Base-by-base conservation (phyloP, 2,888 invertebrate species). In the Eupithecia abbreviata region DNA sequence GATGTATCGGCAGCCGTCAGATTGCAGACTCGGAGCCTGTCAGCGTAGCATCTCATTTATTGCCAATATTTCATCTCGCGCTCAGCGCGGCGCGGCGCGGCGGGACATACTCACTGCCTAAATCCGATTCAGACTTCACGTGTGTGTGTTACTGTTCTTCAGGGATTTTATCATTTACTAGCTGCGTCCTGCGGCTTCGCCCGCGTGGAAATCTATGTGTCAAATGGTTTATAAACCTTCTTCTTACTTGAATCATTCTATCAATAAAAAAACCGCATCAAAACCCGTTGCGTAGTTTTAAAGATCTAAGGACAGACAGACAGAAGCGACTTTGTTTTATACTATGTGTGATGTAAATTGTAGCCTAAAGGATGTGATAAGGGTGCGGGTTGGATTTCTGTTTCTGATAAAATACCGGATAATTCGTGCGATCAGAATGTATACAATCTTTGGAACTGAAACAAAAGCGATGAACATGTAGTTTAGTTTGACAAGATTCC, bases 11-110 rank as follows among this genome's bases (percentile, higher is more conserved):
- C 30, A 71, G n/a, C 73, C 74, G 78, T 78, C 78, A 76, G 72
- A 74, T 76, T 71, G 72, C 55, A 18, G 47, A 30, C 30, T 30
- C 30, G 30, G 30, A 13, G 67, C 68, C 74, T 74, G 75, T 73
- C 77, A 62, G 55, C 49, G 41, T 62, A 71, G 49, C 67, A 70
- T 85, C 68, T 78, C 76, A 67, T 76, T 76, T 72, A 72, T 78
- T 76, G 68, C 58, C n/a, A 66, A 72, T 75, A 69, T 74, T 70
- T 65, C 68, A 68, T 45, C n/a, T 45, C 43, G 4, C 67, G 43
- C n/a, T 43, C 45, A 9, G 72, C 47, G 66, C 66, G 30, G 30
- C 30, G 30, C 30, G 30, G 30, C 30, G 30, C 30, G 30, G 30
- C 30, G 65, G 71, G 47, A 72, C 49, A 73, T 68, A 30, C 62